Base-by-base conservation (phyloP, 92 coral and sea anemone genomes). In the Virgularia gustaviana region DNA sequence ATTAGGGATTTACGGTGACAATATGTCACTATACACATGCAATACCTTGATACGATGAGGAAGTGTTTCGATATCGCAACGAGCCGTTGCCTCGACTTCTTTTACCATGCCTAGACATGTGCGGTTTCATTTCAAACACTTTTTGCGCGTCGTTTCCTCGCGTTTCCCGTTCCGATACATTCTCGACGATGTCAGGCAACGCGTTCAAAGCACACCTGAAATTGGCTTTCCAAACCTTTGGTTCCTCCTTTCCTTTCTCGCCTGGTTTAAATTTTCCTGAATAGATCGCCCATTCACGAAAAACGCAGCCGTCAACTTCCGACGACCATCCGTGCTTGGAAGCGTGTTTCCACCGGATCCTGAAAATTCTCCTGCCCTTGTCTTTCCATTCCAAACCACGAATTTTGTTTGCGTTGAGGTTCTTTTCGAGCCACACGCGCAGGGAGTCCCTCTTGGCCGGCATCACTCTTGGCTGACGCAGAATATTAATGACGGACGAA, bases 141-240 rank as follows among this genome's bases (percentile, higher is more conserved):
- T 89, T 94, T 65, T 57, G 90, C 0, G 99, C 99, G 25, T 94
- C 87, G 25, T 90, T 83, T 2, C 99, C 99, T 2, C 99, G 67
- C 0, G 96, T 88, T 12, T 89, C 90, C 0, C 96, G 94, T 27
- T 85, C 75, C 11, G 86, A 83, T n/a, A 86, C 90, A 28, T 89
- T 75, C 66, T 94, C 99, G 0, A 57, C 68, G 28, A 94, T 94
- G 44, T 94, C 99, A 16, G 99, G 99, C 24, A 94, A 79, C 0
- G 99, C 99, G 55, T 94, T 94, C 59, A 94, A 62, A n/a, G 99
- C 99, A 43, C 99, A 94, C 68, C 99, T 85, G 55, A 94, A 94
- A 75, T 94, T 94, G 29, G 99, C 99, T 32, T 94, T 94, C 99
- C 99, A 94, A 49, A 96, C 76, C 23, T 96, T 76, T 2, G 99